Evolutionary conservation across 1,140 invertebrate species (phyloP), one percentile per base, ranked within the genome.

Genomic region (Archivesica marissinica): DNA sequence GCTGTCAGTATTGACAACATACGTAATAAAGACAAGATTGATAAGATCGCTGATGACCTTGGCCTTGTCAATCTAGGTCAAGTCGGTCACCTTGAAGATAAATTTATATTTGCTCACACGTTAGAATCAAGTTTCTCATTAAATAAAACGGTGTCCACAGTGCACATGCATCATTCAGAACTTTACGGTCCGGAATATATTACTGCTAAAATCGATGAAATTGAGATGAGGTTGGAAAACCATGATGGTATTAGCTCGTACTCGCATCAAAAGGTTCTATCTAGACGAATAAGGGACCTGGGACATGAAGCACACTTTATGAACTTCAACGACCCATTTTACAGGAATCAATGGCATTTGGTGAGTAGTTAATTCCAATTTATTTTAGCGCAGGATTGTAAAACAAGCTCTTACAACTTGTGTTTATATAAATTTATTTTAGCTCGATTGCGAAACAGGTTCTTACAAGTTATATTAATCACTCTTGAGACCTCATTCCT

Each of bases 261-360:
- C 77, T 89, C 81, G 54, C 87, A 88, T 80, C 87, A 92, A 70
- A 79, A 66, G 13, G 82, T 91, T 15, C 79, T 91, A 41, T 82
- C 66, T 6, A 83, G 92, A 70, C 70, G 81, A 23, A 91, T 91
- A 64, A 81, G 92, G 39, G 82, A 25, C 3, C 0, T 91, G 0
- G 2, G 11, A 15, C 13, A 15, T 13, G 35, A 61, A 0, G 3
- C 33, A 28, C 25, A 38, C n/a, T 56, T 35, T 20, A 72, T 82
- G 79, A 50, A 72, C 3, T 93, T 93, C 70, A 76, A 85, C 72
- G 93, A 93, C 86, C 90, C 90, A 41, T 80, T 41, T 39, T 94
- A 89, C 78, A 76, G 64, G 2, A 64, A 89, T 25, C 93, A 94
- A 83, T 94, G 93, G 92, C 93, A 93, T 86, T 85, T 94, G 89